These are phyloP conservation scores for Pachycephus smyrnensis DNA, from an alignment of 2,888 invertebrate species.

Conservation along the genomic window DNA sequence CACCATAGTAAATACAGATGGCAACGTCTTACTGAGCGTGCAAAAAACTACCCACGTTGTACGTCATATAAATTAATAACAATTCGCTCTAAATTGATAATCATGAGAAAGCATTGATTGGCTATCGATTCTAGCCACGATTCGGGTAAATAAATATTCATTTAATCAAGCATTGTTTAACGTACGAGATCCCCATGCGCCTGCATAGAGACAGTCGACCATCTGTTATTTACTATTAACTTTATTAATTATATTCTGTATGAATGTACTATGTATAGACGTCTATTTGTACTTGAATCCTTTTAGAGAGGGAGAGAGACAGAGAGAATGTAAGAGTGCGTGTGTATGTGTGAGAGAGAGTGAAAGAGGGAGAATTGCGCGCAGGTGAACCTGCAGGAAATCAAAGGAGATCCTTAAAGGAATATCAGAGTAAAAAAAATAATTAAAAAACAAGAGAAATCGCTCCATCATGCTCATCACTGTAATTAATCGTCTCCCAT, in stretches of 20 bases:
- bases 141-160: background rate
- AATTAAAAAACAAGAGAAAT: background rate
- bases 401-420: background rate
- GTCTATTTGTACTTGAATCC: slow-evolving; percentile 26
- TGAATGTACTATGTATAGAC: slow-evolving; percentile 42
- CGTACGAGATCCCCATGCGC: background rate
- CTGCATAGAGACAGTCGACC: slow-evolving; percentile 19
- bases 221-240: slow-evolving; percentile 37
- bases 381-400: background rate
- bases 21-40: slow-evolving; percentile 15
- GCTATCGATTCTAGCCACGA: background rate
- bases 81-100: background rate
- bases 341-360: background rate
- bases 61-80: background rate
- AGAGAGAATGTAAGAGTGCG: background rate
- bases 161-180: background rate
- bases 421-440: background rate
- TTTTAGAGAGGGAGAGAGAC: background rate
- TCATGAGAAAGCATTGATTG: background rate
- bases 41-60: background rate
- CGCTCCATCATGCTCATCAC: background rate
- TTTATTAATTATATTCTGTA: slow-evolving; percentile 39
- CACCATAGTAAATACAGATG: slow-evolving; percentile 43
- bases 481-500: slow-evolving; percentile 47
- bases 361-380: background rate